phyloP scores from a whole-genome alignment of 2,797 vertebrate genomes.

The Poliocrania exsul region DNA sequence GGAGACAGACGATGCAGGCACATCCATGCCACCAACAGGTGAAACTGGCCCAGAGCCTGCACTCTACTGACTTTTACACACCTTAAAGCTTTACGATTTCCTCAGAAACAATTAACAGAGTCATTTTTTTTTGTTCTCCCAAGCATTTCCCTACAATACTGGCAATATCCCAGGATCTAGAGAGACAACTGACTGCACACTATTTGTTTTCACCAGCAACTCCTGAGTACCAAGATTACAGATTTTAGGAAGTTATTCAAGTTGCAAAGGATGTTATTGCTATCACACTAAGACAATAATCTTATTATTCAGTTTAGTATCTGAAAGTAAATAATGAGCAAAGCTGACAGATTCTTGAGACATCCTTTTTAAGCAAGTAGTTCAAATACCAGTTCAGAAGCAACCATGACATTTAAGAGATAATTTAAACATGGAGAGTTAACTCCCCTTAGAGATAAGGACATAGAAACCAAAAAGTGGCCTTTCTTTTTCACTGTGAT shows the following conservation, averaged over 20 bases:
- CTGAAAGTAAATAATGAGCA: neutral
- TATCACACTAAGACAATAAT: neutral
- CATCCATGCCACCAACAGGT: neutral
- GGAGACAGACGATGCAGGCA: neutral
- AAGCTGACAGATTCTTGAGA: neutral
- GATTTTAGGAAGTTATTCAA: neutral
- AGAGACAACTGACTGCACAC: neutral
- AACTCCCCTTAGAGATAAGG: neutral
- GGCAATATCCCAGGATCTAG: neutral
- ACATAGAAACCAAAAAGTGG: neutral
- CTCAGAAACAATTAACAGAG: neutral
- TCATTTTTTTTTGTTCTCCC: neutral
- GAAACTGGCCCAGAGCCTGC: neutral
- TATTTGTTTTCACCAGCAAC: neutral
- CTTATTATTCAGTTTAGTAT: neutral
- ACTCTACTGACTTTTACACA: neutral
- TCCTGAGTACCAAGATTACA: neutral
- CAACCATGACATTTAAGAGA: neutral
- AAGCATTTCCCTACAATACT: neutral
- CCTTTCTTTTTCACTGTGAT: neutral
- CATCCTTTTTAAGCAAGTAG: neutral
- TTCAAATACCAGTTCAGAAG: neutral
- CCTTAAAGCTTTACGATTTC: neutral
- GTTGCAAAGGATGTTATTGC: neutral
- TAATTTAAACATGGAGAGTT: neutral